Evolutionary conservation across 2,888 invertebrate genomes (phyloP).

Genomic region (Brachyptera putata): DNA sequence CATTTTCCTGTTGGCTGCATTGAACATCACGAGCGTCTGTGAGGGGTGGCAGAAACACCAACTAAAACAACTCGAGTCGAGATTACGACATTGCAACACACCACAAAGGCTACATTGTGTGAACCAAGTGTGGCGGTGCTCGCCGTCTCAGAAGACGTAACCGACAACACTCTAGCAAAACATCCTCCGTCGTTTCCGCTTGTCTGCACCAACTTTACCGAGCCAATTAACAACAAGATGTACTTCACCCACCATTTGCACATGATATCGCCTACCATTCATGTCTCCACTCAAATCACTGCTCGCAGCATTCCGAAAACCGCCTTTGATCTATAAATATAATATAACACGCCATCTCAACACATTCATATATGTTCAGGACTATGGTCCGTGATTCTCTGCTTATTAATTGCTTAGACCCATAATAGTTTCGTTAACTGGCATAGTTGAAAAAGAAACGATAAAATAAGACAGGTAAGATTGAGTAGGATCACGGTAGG

Average conservation of each 20-base stretch:
- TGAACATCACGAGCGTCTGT: too few species aligned
- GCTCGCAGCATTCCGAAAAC: too few species aligned
- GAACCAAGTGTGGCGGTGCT: too few species aligned
- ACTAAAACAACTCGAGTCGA: too few species aligned
- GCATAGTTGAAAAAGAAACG: conserved; percentile 16
- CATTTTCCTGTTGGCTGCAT: conserved; percentile 1
- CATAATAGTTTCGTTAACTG: conserved; percentile 33
- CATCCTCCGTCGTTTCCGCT: conserved; percentile 3
- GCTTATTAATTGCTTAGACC: conserved; percentile 28
- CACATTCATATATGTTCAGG: too few species aligned
- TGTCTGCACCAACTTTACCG: conserved; percentile 4
- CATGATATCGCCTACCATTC: neutral
- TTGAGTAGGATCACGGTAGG: neutral
- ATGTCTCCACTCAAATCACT: neutral
- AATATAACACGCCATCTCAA: neutral
- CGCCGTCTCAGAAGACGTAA: too few species aligned
- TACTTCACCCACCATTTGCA: conserved; percentile 19
- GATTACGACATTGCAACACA: neutral
- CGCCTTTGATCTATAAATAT: conserved; percentile 2
- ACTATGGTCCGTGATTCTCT: too few species aligned
- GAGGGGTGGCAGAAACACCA: too few species aligned
- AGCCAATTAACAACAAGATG: conserved; percentile 22
- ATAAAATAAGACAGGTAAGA: conserved; percentile 20
- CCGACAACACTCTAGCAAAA: too few species aligned
- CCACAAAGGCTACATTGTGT: too few species aligned